phyloP scores from a whole-genome alignment of 1,140 invertebrate genomes.

The Meteorus sp. region DNA sequence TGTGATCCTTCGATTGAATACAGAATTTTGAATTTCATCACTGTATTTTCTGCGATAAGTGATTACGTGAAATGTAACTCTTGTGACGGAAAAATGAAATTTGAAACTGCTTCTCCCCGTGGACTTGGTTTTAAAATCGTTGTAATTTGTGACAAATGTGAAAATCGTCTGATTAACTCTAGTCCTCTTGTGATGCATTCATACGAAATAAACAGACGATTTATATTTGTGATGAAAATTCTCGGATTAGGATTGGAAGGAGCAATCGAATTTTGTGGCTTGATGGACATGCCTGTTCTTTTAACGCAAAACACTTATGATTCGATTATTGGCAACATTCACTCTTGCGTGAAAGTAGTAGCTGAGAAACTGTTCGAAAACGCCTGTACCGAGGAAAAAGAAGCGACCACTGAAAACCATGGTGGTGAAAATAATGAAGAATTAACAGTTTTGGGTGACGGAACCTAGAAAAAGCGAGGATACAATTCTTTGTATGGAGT shows the following conservation, averaged over 20 bases:
- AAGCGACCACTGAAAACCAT: slow-evolving; percentile 19
- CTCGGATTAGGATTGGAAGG: slow-evolving; percentile 15
- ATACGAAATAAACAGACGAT: slow-evolving; percentile 15
- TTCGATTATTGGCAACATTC: slow-evolving; percentile 20
- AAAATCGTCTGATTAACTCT: too few relatives aligned
- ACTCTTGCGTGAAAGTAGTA: slow-evolving; percentile 17
- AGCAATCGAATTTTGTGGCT: slow-evolving; percentile 23
- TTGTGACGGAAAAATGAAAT: slow-evolving; percentile 20
- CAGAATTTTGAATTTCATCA: slow-evolving; percentile 25
- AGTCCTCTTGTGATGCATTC: too few relatives aligned
- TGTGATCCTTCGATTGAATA: slow-evolving; percentile 21
- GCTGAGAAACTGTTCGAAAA: slow-evolving; percentile 19
- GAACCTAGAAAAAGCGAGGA: slow-evolving; percentile 22
- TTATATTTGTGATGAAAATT: slow-evolving; percentile 18
- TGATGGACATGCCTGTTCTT: slow-evolving; percentile 17
- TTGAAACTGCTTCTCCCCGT: slow-evolving; percentile 20
- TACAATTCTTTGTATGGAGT: slow-evolving; percentile 23
- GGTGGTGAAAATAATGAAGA: slow-evolving; percentile 17
- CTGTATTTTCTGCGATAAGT: slow-evolving; percentile 22
- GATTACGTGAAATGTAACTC: slow-evolving; percentile 21
- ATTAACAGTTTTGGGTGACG: slow-evolving; percentile 19
- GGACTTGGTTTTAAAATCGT: slow-evolving; percentile 27
- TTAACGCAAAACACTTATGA: slow-evolving; percentile 18
- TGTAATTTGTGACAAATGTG: too few relatives aligned
- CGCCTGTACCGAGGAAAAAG: slow-evolving; percentile 26